These are phyloP conservation scores for Hydrochoerus hydrochaeris DNA, from an alignment of 2,113 vertebrate species.

Conservation along the genomic window DNA sequence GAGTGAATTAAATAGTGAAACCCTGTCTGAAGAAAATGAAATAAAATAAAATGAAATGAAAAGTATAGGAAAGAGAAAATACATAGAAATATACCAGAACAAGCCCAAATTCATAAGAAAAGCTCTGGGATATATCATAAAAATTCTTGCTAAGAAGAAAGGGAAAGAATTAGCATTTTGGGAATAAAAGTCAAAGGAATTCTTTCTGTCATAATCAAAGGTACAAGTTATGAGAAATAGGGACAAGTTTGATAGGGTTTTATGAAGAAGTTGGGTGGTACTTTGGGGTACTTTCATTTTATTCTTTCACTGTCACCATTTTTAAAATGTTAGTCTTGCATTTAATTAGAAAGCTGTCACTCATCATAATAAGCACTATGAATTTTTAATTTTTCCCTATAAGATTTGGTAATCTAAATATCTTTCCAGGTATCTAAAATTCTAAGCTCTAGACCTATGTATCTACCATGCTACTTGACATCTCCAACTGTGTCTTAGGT, in stretches of 20 bases:
- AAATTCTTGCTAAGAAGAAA: neutral
- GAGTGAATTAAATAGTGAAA: neutral
- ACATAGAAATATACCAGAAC: neutral
- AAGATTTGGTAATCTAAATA: neutral
- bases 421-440: conserved; percentile 4
- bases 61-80: neutral
- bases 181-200: neutral
- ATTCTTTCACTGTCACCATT: neutral
- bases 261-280: neutral
- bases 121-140: neutral
- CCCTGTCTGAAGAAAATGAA: neutral
- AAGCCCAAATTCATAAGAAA: neutral
- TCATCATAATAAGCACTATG: neutral
- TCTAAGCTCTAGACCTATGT: neutral
- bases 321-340: neutral
- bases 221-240: neutral
- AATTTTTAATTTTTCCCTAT: neutral
- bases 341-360: neutral
- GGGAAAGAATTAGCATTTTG: neutral
- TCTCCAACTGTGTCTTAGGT: neutral
- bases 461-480: neutral
- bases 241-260: neutral
- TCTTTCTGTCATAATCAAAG: neutral
- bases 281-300: neutral
- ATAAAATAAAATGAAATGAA: neutral